Base-by-base conservation (phyloP, 2,888 invertebrate genomes). In the Chirona hameri region DNA sequence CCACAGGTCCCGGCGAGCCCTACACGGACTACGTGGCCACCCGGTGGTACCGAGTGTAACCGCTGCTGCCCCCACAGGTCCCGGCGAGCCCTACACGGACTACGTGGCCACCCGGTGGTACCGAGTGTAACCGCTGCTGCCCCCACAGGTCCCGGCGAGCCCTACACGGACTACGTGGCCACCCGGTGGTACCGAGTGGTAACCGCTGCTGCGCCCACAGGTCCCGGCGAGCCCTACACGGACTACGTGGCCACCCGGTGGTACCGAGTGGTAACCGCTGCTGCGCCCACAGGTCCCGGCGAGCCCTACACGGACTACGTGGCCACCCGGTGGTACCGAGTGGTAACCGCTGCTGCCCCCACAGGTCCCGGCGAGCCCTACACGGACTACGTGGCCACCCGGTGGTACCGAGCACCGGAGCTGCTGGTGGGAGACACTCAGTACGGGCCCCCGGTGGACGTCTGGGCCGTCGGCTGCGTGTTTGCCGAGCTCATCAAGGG, bases 91-190 rank as follows among this genome's bases (percentile, higher is more conserved):
- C 99, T 99, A 88, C 85, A 99, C 98, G 0, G 98, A 98, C 89
- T 99, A 98, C 89, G 98, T 99, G 24, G 99, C 99, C 0, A 99
- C 99, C 0, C 90, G 99, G 84, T 99, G 99, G 99, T 99, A 99
- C 89, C 91, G 98, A 72, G 98, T 98, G n/a, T n/a, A n/a, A 5
- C 98, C 98, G 0, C 99, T 99, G 90, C 90, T 99, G 39, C 91
- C 2, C 98, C 12, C 98, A 98, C 0, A 99, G 99, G 88, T 21
- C 76, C 76, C 21, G 76, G 76, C 9, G 76, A 76, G 98, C 99
- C 0, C 99, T 99, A 88, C 85, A 99, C 98, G 0, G 98, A 98
- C 89, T 99, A 98, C 89, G 98, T 99, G 24, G 99, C 99, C 0
- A 99, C 99, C 0, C 90, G 99, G 84, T 99, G 99, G 99, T 99